Percentiles rank a stretch among this genome's conserved stretches.
Evolutionary conservation across 2,888 invertebrate species (phyloP).

Genomic region (Leptinotarsa haldemani): DNA sequence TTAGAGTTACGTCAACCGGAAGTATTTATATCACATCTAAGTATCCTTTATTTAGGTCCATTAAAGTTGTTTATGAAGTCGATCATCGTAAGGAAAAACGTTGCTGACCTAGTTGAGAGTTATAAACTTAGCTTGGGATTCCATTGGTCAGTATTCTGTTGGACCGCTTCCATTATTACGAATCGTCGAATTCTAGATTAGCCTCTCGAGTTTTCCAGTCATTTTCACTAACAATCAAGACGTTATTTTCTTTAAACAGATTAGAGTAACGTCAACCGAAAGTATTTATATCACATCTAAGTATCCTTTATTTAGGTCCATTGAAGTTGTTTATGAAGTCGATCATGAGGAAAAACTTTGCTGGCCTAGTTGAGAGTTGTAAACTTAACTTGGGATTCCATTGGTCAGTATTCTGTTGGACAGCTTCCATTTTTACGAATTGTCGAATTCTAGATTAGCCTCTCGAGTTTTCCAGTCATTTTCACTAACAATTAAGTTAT

Average conservation of each 20-base stretch:
- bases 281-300: too few species aligned
- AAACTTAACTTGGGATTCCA: constrained; percentile 11
- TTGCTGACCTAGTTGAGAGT: constrained; percentile 12
- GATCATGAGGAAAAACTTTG: constrained; percentile 13
- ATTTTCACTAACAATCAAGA: too few species aligned
- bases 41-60: too few species aligned
- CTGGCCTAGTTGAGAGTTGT: constrained; percentile 4
- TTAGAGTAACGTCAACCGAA: too few species aligned
- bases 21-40: too few species aligned
- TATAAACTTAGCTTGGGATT: constrained; percentile 8
- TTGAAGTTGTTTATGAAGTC: too few species aligned
- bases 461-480: too few species aligned
- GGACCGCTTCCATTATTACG: constrained; percentile 34
- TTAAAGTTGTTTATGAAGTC: too few species aligned
- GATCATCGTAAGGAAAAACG: constrained; percentile 9
- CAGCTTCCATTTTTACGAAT: constrained; percentile 33
- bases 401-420: constrained; percentile 30
- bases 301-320: too few species aligned
- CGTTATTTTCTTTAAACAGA: too few species aligned
- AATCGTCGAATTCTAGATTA: constrained; percentile 18
- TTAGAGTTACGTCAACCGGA: too few species aligned
- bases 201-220: constrained; percentile 18
- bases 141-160: constrained; percentile 30
- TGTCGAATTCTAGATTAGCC: constrained; percentile 19
- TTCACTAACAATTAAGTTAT: constrained; percentile 23